A percentile compares a stretch with the other conserved stretches of the same genome.
Conservation (phyloP, 2,113 vertebrate genomes). For the Tychaedon coryphoeus region DNA sequence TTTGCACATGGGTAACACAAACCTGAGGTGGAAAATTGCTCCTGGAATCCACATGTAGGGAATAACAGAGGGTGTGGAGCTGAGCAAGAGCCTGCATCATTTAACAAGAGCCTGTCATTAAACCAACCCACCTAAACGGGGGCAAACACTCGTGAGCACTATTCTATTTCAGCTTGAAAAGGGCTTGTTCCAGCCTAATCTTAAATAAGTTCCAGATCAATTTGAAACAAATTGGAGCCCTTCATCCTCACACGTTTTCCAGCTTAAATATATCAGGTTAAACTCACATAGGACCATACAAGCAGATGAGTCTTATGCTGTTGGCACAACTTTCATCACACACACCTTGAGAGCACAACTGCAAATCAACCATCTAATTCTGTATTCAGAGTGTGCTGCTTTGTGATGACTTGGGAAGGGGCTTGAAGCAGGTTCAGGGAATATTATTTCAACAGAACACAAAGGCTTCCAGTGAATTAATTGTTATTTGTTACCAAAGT, state of each 20-base stretch:
- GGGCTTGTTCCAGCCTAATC: not conserved
- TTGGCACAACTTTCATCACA: not conserved
- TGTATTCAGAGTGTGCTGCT: not conserved
- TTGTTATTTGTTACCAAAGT: not conserved
- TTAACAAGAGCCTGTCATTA: not conserved
- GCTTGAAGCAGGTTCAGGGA: not conserved
- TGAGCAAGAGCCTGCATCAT: not conserved
- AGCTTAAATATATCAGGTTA: not conserved
- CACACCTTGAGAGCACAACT: not conserved
- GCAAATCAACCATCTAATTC: not conserved
- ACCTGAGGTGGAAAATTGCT: not conserved
- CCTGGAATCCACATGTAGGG: not conserved
- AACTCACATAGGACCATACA: not conserved
- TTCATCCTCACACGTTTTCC: not conserved
- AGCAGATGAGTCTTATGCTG: not conserved
- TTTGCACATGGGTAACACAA: accelerated
- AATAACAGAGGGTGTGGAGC: not conserved
- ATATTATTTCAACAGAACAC: not conserved
- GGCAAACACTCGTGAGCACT: not conserved
- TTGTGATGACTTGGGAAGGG: not conserved
- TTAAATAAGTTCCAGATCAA: not conserved
- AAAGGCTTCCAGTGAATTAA: not conserved
- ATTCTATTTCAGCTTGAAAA: not conserved
- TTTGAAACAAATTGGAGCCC: not conserved
- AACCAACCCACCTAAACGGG: accelerated